These are phyloP conservation scores for Trinectes maculatus DNA, from an alignment of 2,113 vertebrate genomes.

Conservation along the genomic window DNA sequence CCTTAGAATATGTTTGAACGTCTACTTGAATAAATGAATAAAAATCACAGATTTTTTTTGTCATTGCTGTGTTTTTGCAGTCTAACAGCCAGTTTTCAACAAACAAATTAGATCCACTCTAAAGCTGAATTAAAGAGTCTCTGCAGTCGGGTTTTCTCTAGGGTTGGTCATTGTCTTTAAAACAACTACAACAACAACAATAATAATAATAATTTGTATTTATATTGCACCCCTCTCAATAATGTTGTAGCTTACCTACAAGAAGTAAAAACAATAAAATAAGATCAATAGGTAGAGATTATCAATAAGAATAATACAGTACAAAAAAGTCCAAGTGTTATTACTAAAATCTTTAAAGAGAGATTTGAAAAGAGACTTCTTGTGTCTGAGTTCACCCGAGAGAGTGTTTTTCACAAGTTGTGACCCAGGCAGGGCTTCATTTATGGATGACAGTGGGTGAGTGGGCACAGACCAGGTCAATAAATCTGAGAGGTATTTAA, in stretches of 20 bases:
- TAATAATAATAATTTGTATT: neutral
- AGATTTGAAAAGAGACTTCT: neutral
- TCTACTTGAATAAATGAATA: conserved; percentile 60
- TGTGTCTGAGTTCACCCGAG: too few relatives aligned
- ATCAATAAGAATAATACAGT: neutral
- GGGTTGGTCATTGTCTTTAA: neutral
- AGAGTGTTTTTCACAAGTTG: neutral
- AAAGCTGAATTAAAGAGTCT: conserved; percentile 34
- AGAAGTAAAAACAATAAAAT: neutral
- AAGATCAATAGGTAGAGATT: neutral
- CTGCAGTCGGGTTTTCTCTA: conserved; percentile 5
- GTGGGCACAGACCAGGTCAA: neutral
- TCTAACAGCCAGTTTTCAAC: conserved; percentile 30
- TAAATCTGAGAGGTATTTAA: neutral
- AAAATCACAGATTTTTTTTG: conserved; percentile 33
- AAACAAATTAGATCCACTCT: conserved; percentile 34
- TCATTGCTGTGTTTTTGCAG: conserved; percentile 37
- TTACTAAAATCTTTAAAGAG: neutral
- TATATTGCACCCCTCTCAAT: neutral
- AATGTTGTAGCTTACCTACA: neutral
- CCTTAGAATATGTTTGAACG: conserved; percentile 44
- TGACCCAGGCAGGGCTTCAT: neutral
- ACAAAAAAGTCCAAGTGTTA: neutral
- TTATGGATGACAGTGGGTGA: neutral
- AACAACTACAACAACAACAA: neutral